Base-by-base conservation (phyloP, 2,797 vertebrate species). In the Syndactyla subalaris region DNA sequence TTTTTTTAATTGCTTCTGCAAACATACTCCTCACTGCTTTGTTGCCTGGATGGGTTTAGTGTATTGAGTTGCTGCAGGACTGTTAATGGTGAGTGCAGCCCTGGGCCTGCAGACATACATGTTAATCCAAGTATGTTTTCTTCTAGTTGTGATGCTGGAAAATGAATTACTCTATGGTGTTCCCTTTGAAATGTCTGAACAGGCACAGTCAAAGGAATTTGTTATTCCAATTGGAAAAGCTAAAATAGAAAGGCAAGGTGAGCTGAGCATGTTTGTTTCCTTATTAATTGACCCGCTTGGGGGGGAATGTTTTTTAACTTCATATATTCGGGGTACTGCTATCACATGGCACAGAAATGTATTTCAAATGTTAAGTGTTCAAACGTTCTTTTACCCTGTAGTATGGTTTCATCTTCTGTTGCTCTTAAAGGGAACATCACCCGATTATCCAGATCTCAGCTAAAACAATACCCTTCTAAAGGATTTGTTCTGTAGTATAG, bases 91-190 rank as follows among this genome's bases (percentile, higher is more conserved):
- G 63, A 30, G 49, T n/a, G 57, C 45, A 23, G 45, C n/a, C n/a
- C 67, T 58, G 12, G 66, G 36, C 39, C 63, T 79, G 71, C 75
- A 79, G 51, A 30, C 21, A 6, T 32, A 27, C 17, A 2, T 0
- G 0, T 65, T 96, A 85, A 94, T 29, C 59, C 65, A 79, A 32
- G 8, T 88, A 2, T 61, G 24, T 91, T 93, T 88, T 85, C 48
- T 97, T 96, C 52, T 97, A 99, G 99, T 99, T 96, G 99, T 99
- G 75, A 84, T 99, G 93, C 97, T 99, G 97, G 99, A 99, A 98
- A 99, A 98, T 45, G 99, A 99, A 97, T 88, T 99, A 92, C 98
- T 99, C 97, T 99, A 99, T 18, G 98, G 99, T 13, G 99, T 99
- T 96, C 98, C 99, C 73, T 99, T 99, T 89, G 99, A 99, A 97